These are phyloP conservation scores for Sipunculus nudus DNA, from an alignment of 2,888 invertebrate genomes.

Conservation along the genomic window DNA sequence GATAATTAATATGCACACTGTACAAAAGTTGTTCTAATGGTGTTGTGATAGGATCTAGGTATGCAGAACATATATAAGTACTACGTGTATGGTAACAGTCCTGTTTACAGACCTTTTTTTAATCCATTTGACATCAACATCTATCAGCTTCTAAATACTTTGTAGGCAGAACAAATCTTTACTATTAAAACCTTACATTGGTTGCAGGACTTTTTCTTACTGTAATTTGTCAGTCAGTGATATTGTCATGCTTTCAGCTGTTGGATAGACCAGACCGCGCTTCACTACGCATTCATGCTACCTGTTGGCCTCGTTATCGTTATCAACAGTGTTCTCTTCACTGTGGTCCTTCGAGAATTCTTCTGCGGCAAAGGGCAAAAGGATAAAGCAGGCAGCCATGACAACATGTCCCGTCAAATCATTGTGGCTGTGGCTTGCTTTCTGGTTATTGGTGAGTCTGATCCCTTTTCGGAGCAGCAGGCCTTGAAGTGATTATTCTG, in stretches of 20 bases:
- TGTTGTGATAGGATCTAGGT: too few species aligned
- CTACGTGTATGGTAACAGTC: not conserved
- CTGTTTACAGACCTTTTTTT: not conserved
- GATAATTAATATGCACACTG: too few species aligned
- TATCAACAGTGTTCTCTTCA: slow-evolving; percentile 32
- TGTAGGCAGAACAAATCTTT: not conserved
- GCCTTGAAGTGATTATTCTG: too few species aligned
- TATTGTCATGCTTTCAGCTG: slow-evolving; percentile 49
- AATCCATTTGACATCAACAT: too few species aligned
- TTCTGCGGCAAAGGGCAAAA: slow-evolving; percentile 65
- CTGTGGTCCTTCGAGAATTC: slow-evolving; percentile 54
- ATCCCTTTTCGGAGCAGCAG: too few species aligned
- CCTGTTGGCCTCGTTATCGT: slow-evolving; percentile 56
- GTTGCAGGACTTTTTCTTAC: too few species aligned
- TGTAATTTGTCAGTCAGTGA: too few species aligned
- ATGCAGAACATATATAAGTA: too few species aligned
- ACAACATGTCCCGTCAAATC: slow-evolving; percentile 55
- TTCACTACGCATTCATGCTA: slow-evolving; percentile 58
- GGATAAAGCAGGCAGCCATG: slow-evolving; percentile 67
- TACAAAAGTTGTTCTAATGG: too few species aligned
- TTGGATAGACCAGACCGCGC: slow-evolving; percentile 56
- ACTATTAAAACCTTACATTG: too few species aligned
- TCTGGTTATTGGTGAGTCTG: slow-evolving; percentile 56
- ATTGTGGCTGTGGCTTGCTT: slow-evolving; percentile 62
- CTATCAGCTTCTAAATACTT: too few species aligned